Base-by-base conservation (phyloP, 1,140 invertebrate genomes). In the Pachyrhynchus sulphureomaculatus region DNA sequence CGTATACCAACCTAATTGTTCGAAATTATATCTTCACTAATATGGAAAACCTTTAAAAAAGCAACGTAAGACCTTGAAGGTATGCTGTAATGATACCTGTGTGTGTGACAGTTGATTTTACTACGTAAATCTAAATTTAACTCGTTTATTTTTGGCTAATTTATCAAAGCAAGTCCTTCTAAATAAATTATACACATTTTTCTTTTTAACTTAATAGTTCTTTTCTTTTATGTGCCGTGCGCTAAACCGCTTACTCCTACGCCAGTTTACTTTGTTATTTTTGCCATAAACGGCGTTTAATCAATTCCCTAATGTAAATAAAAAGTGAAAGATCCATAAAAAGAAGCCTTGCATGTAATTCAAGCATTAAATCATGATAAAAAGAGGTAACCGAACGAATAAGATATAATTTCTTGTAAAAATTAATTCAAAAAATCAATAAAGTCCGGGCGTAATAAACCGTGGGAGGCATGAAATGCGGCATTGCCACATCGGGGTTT, bases 361-460 rank as follows among this genome's bases (percentile, higher is more conserved):
- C 13, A 5, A 44, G 10, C 48, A 37, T 59, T 48, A 57, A 37
- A 32, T 52, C 23, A 21, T 17, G 32, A 15, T 42, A 29, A 45
- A 39, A 10, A 51, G 36, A 39, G n/a, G 32, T 33, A 47, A 51
- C 52, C 37, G 36, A 17, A 32, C 17, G 26, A 17, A 18, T 32
- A 17, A 37, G 15, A 18, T 24, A 23, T 32, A 23, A 12, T 57
- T 64, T 48, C 41, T 1, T 29, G 17, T 42, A 47, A 56, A 47
- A 51, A 56, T 51, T 17, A 48, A 41, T 61, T 41, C 42, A 65
- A 68, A 58, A 72, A 72, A 72, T 72, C 70, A 72, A 72, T 72
- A 72, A 67, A 62, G 62, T 69, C 62, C 66, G 70, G 70, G 70
- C 70, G 70, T 70, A 68, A 62, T 65, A 63, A 53, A 62, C 39